Conservation (phyloP, 2,888 invertebrate species). For the Gymnoscelis rufifasciata region DNA sequence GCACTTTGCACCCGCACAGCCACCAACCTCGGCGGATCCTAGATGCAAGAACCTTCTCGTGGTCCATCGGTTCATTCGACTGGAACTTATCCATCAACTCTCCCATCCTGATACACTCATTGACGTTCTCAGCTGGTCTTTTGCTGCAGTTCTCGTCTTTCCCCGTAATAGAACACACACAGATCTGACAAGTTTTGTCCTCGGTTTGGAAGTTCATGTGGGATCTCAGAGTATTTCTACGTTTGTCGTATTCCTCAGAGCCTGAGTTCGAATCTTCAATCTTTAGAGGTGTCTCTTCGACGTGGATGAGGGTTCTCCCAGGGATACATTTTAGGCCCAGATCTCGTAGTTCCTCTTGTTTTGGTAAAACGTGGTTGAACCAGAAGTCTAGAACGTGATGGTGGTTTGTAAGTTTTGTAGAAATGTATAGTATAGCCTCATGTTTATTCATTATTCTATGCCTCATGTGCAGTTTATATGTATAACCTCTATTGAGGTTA, state of each 20-base stretch:
- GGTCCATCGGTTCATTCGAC: slow-evolving; percentile 42
- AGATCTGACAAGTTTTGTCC: slow-evolving; percentile 52
- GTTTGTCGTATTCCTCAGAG: slow-evolving; percentile 17
- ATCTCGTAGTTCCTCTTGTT: slow-evolving; percentile 25
- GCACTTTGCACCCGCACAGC: slow-evolving; percentile 19
- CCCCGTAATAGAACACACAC: slow-evolving; percentile 57
- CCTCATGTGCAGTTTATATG: no score
- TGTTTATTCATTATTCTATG: no score
- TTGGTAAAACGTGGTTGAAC: slow-evolving; percentile 42
- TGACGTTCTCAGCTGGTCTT: slow-evolving; percentile 55
- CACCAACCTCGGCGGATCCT: slow-evolving; percentile 58
- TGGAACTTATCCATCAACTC: slow-evolving; percentile 31
- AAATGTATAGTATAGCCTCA: no score
- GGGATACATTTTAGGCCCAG: slow-evolving; percentile 49
- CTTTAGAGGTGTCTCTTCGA: slow-evolving; percentile 21
- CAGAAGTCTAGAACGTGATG: slow-evolving; percentile 48
- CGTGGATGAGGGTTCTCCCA: slow-evolving; percentile 53
- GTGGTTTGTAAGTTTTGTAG: neutral
- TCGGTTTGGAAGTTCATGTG: slow-evolving; percentile 45
- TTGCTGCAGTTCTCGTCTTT: slow-evolving; percentile 53
- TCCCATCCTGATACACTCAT: slow-evolving; percentile 56
- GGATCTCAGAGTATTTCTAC: slow-evolving; percentile 29
- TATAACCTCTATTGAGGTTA: no score
- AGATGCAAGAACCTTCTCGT: slow-evolving; percentile 39
- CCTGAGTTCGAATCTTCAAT: slow-evolving; percentile 18